Conservation (phyloP, 2,797 vertebrate species). For the Gallinago nigripennis region DNA sequence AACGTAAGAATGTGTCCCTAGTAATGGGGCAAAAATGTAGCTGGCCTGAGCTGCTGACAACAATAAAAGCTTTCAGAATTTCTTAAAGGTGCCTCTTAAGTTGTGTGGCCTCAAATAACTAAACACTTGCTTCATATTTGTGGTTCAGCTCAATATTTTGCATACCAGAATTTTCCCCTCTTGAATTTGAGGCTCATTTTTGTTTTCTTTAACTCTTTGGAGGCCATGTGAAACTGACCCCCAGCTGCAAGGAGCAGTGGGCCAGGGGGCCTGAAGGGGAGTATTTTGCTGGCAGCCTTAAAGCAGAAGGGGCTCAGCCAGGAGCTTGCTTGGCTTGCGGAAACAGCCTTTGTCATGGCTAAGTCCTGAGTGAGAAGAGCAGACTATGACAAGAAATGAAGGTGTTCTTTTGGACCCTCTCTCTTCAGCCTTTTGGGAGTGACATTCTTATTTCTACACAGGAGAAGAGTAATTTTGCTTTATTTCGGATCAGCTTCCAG, state of each 20-base stretch:
- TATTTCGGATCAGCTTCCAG: neutral
- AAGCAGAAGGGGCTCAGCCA: neutral
- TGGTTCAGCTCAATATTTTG: constrained; percentile 60
- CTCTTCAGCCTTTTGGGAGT: neutral
- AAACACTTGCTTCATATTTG: constrained; percentile 49
- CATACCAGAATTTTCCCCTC: constrained; percentile 45
- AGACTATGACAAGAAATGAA: rapidly evolving
- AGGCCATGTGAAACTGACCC: constrained; percentile 55
- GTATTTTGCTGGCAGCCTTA: neutral
- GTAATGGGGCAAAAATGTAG: neutral
- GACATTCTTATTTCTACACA: rapidly evolving
- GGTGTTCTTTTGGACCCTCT: neutral
- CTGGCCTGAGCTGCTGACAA: constrained; percentile 7
- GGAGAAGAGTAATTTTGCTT: neutral
- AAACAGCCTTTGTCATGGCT: rapidly evolving
- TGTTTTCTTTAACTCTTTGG: constrained; percentile 62
- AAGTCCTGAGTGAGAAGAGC: rapidly evolving
- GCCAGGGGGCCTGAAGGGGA: neutral
- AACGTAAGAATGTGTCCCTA: rapidly evolving
- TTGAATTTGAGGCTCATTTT: neutral
- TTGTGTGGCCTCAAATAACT: constrained; percentile 36
- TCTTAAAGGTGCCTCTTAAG: constrained; percentile 29
- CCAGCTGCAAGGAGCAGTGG: neutral
- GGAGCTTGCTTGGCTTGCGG: neutral
- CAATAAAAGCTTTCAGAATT: constrained; percentile 23